Conservation (phyloP, 2,888 invertebrate species). For the Dorcus parallelipipedus region DNA sequence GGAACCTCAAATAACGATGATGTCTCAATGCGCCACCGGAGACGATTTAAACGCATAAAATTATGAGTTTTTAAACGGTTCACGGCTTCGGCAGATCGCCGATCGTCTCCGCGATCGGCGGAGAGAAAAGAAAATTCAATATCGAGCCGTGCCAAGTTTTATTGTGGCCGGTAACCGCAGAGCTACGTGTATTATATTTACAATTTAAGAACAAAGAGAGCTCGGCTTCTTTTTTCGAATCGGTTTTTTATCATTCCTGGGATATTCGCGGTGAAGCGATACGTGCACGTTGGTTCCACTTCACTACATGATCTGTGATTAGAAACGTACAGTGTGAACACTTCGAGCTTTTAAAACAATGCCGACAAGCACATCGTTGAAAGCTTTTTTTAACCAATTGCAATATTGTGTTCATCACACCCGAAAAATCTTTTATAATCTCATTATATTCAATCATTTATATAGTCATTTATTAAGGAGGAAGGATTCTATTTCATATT, state of each 20-base stretch:
- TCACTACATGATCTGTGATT: slow-evolving; percentile 39
- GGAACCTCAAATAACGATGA: background rate
- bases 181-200: slow-evolving; percentile 41
- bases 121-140: slow-evolving; percentile 17
- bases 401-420: too few species aligned
- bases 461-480: too few species aligned
- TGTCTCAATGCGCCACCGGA: background rate
- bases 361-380: background rate
- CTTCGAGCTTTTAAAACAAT: slow-evolving; percentile 1
- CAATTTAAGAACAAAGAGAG: slow-evolving; percentile 34
- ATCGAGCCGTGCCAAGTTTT: slow-evolving; percentile 18
- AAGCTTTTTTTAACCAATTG: too few species aligned
- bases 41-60: background rate
- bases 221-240: slow-evolving; percentile 25
- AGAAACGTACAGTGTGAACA: slow-evolving; percentile 20
- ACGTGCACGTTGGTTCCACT: slow-evolving; percentile 36
- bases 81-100: background rate
- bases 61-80: background rate
- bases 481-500: too few species aligned
- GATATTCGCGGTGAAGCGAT: slow-evolving; percentile 31
- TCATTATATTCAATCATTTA: too few species aligned
- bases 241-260: slow-evolving; percentile 24
- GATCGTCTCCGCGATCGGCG: too few species aligned
- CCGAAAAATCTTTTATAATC: too few species aligned
- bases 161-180: slow-evolving; percentile 34